Conservation (phyloP, 1,140 invertebrate species). For the Bombus impatiens region DNA sequence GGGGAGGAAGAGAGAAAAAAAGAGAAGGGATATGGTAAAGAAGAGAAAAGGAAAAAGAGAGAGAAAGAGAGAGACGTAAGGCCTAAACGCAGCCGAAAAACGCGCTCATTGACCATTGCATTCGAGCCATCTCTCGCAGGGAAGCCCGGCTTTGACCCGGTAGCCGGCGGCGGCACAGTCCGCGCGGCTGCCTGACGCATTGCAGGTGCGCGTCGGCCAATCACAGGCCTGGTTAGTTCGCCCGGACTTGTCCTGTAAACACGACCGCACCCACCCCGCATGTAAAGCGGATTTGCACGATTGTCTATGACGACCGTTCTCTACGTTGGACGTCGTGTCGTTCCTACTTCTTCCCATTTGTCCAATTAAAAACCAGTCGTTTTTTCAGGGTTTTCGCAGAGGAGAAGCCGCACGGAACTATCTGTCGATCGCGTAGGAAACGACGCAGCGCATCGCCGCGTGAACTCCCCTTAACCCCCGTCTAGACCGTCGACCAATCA, state of each 20-base stretch:
- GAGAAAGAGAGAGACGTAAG: constrained; percentile 35
- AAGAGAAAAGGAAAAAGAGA: constrained; percentile 10
- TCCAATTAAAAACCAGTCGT: constrained; percentile 61
- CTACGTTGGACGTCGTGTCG: constrained; percentile 17
- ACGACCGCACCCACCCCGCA: constrained; percentile 85
- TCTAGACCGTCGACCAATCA: constrained; percentile 17
- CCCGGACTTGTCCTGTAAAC: constrained; percentile 84
- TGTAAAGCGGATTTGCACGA: constrained; percentile 80
- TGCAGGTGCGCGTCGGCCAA: constrained; percentile 91
- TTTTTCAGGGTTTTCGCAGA: constrained; percentile 61
- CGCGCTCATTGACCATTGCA: constrained; percentile 43
- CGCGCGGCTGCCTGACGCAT: constrained; percentile 87
- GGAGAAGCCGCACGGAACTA: constrained; percentile 58
- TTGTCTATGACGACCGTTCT: constrained; percentile 33
- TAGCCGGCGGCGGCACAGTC: constrained; percentile 72
- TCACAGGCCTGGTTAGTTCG: constrained; percentile 82
- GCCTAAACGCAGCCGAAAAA: constrained; percentile 46
- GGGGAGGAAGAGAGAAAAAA: background rate
- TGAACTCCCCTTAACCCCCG: constrained; percentile 42
- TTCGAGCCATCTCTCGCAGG: constrained; percentile 62
- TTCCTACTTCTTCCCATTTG: constrained; percentile 47
- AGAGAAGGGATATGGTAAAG: constrained; percentile 15
- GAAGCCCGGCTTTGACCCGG: constrained; percentile 75
- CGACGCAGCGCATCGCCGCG: constrained; percentile 52
- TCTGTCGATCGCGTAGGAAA: constrained; percentile 64